Conservation (phyloP, 2,113 vertebrate species). For the Dicerorhinus sumatrensis region DNA sequence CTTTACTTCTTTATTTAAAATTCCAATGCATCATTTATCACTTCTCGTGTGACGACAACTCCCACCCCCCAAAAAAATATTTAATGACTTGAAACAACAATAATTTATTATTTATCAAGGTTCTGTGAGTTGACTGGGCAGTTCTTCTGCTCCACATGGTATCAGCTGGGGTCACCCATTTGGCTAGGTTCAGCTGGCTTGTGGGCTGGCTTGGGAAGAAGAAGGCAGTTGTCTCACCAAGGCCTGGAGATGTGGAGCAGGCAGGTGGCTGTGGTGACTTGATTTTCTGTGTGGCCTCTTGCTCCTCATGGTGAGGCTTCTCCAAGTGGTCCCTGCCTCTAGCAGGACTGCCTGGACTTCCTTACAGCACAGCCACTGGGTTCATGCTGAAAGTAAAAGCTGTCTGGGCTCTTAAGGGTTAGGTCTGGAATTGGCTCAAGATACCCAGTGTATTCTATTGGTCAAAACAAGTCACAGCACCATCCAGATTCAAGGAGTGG, state of each 20-base stretch:
- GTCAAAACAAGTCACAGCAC: not conserved
- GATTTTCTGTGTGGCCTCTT: not conserved
- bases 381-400: not conserved
- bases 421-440: not conserved
- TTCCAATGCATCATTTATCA: not conserved
- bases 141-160: not conserved
- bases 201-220: not conserved
- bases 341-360: not conserved
- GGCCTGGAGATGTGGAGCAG: not conserved
- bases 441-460: not conserved
- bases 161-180: accelerated
- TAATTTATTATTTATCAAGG: no score
- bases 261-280: not conserved
- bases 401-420: not conserved
- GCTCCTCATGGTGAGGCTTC: accelerated
- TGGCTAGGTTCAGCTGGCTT: not conserved
- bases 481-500: not conserved
- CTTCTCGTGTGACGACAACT: not conserved
- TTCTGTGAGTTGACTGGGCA: not conserved
- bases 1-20: not conserved
- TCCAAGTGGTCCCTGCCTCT: not conserved
- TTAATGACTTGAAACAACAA: not conserved
- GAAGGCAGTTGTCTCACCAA: not conserved
- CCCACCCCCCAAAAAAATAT: not conserved
- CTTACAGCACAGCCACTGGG: no score